Evolutionary conservation across 2,113 vertebrate species (phyloP).

Genomic region (Lepus europaeus): DNA sequence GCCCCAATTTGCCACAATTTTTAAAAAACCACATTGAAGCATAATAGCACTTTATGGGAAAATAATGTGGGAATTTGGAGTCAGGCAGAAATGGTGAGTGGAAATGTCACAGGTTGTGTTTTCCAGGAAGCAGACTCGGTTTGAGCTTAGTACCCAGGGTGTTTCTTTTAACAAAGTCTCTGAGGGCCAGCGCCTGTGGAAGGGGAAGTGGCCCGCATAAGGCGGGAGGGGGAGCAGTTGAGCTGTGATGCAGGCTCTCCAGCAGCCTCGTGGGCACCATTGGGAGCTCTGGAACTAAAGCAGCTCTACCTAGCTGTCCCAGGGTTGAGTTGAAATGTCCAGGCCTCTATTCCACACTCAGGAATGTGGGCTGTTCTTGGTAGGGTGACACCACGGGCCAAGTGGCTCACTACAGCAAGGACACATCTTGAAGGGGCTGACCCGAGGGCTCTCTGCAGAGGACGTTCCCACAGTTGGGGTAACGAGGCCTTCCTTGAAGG

Average conservation of each 20-base stretch:
- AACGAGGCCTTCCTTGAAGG: neutral
- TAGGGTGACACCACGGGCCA: neutral
- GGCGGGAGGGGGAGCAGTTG: neutral
- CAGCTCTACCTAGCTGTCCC: neutral
- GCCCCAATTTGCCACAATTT: neutral
- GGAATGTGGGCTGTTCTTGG: neutral
- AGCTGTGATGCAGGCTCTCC: neutral
- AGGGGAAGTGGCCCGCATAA: neutral
- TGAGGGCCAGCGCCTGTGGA: neutral
- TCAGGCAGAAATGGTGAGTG: neutral
- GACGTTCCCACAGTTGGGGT: neutral
- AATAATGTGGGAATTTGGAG: neutral
- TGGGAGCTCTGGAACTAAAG: neutral
- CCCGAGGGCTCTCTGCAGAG: too few relatives aligned
- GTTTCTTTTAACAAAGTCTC: neutral
- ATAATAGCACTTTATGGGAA: slow-evolving; percentile 1
- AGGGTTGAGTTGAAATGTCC: neutral
- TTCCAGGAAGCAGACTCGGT: neutral
- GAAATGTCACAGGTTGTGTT: neutral
- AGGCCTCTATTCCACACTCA: neutral
- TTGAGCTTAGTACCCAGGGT: neutral
- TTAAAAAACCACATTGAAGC: neutral
- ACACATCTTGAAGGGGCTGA: neutral
- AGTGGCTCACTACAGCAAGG: neutral
- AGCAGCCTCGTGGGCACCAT: neutral